Base-by-base conservation (phyloP, 2,797 vertebrate species). In the Phataginus tricuspis region DNA sequence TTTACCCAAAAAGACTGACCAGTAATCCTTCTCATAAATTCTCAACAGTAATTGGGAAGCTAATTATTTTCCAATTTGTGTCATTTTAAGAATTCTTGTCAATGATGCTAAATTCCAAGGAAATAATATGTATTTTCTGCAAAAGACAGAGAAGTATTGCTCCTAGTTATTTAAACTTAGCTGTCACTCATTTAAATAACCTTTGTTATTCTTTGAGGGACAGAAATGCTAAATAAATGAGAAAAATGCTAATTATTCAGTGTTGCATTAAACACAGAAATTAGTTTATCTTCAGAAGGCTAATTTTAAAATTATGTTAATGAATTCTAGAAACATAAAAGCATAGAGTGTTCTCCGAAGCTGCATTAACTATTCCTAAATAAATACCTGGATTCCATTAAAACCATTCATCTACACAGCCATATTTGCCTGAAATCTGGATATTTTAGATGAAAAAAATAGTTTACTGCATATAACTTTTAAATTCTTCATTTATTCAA, bases 1-100 rank as follows among this genome's bases (percentile, higher is more conserved):
- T 98, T 97, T 95, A 93, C 77, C 84, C 84, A 74, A 94, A 96
- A 74, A 95, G 90, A 97, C n/a, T 31, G 92, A 97, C 83, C 59
- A 94, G 85, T 0, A 1, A 69, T 31, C 29, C 86, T 95, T 72
- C 15, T 93, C 34, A 86, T 59, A 90, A 92, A 66, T 61, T 29
- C 11, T 59, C 61, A 79, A 11, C 69, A 88, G 64, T 69, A 95
- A 86, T 31, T 94, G 18, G 23, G 71, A 68, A 90, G 57, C 39
- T 64, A 77, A 80, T 91, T 74, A 57, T 87, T 91, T 82, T 14
- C 12, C 11, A 72, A 15, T 93, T 96, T 85, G 19, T 92, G 29
- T 51, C 16, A 94, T 64, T 91, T 79, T 84, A 90, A 96, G 64
- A 96, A 86, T 86, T 75, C 21, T 88, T 71, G 19, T 37, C 63